Percentiles rank a stretch among this genome's conserved stretches.
phyloP scores from a whole-genome alignment of 2,888 invertebrate genomes.

The Stenodera caucasica region DNA sequence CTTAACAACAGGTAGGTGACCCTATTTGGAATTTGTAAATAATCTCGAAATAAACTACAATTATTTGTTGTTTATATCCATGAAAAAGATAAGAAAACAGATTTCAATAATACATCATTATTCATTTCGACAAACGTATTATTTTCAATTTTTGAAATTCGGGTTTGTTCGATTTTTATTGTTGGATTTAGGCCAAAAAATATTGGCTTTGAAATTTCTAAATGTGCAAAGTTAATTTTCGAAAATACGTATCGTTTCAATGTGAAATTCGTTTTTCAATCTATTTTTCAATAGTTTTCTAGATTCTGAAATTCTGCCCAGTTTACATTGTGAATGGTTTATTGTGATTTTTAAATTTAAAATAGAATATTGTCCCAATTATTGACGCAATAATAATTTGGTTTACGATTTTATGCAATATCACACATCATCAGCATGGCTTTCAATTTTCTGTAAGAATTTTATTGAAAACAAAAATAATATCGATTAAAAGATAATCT shows the following conservation, averaged over 20 bases:
- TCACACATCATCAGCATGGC: too few relatives aligned
- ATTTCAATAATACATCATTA: too few relatives aligned
- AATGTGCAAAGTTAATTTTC: neutral
- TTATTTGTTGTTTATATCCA: neutral
- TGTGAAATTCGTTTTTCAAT: too few relatives aligned
- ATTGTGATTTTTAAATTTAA: neutral
- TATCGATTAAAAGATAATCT: too few relatives aligned
- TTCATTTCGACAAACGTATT: too few relatives aligned
- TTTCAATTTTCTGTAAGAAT: neutral
- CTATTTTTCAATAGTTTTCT: too few relatives aligned
- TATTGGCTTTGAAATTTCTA: neutral
- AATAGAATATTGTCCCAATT: neutral
- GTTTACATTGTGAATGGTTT: too few relatives aligned
- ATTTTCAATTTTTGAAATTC: neutral
- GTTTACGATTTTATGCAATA: neutral
- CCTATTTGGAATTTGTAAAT: constrained; percentile 32
- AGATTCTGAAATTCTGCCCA: too few relatives aligned
- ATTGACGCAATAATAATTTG: neutral
- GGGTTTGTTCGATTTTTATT: neutral
- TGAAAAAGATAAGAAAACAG: neutral
- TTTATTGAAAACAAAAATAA: too few relatives aligned
- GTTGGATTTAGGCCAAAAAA: neutral
- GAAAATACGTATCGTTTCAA: neutral
- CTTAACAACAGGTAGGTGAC: constrained; percentile 31
- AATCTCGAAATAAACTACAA: constrained; percentile 5